Base-by-base conservation (phyloP, 2,113 vertebrate genomes). In the Lonchura striata region DNA sequence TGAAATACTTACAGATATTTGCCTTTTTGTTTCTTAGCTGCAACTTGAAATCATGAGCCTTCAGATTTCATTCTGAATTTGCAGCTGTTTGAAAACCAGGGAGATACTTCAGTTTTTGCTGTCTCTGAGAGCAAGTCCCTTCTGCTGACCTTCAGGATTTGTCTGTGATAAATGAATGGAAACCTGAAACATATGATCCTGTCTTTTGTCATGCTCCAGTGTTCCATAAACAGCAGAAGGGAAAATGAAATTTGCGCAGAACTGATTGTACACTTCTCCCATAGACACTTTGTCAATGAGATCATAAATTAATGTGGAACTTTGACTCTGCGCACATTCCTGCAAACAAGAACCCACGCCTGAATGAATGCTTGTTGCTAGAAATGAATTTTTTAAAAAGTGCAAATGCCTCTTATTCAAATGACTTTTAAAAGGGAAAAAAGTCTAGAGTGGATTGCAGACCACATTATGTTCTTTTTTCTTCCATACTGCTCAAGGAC, bases 281-380 rank as follows among this genome's bases (percentile, higher is more conserved):
- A 75, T 66, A 70, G 82, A 86, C 72, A 60, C 23, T 91, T 47
- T 46, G 64, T 93, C 95, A 96, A 64, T 93, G 64, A 78, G 75
- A 37, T 86, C 72, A 66, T 83, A 90, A 94, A 88, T 88, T 87
- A 88, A 75, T 94, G 69, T 86, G 76, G 85, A 83, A 86, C 85
- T 93, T 90, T 59, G 42, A 81, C 56, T 94, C 56, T 78, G 56
- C 2, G 13, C 77, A 64, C 89, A 90, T 95, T 96, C 87, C 77
- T 90, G 52, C 56, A 86, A 93, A 96, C 71, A 95, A 90, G 81
- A 95, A 88, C 94, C 93, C 92, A 95, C 44, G 52, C 90, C 44
- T 88, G 82, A 93, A 90, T 80, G 82, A 86, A 86, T 81, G 68
- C 47, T 61, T 75, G 31, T 81, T 77, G 61, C 54, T 75, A 63